Base-by-base conservation (phyloP, 2,888 invertebrate species). In the Aplocera efformata region DNA sequence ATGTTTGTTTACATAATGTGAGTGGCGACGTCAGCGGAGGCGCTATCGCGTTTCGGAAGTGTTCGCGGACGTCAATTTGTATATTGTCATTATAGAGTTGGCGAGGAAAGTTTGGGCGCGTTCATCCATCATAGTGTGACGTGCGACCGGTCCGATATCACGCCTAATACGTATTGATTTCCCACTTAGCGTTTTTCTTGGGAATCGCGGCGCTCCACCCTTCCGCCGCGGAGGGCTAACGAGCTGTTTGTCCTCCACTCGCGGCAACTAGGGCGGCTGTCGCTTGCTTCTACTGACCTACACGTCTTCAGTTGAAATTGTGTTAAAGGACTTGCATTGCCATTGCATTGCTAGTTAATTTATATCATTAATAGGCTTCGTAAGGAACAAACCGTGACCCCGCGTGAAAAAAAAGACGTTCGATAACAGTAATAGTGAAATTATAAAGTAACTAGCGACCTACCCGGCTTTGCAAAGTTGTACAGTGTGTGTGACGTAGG, bases 91-190 rank as follows among this genome's bases (percentile, higher is more conserved):
- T 85, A 85, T 86, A 82, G 76, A 86, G 75, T 69, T 75, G 69
- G 73, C 67, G 75, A 72, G 82, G 80, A 76, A 83, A 83, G 79
- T 84, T 83, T 73, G 77, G 84, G 79, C 68, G 73, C 75, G 79
- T 82, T 76, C 88, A 88, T 88, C 88, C 84, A 88, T 88, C 88
- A 88, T 84, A 71, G 74, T 63, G 75, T 83, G 86, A 86, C 86
- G 84, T 76, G 74, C 74, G 73, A 73, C 67, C 76, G 80, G 79
- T 72, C 79, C 81, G 86, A 86, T 86, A 85, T 84, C 84, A 75
- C 83, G 81, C 83, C 84, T 86, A 86, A 86, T 86, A 85, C 80
- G 82, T 88, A 88, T 88, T 88, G 88, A 88, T 86, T 88, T 84
- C 82, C 85, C 83, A 86, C 88, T 88, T 88, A 86, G 80, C 84